Evolutionary conservation across 2,888 invertebrate species (phyloP), one percentile per base, ranked within the genome.

Genomic region (Sinohyriopsis cumingii): DNA sequence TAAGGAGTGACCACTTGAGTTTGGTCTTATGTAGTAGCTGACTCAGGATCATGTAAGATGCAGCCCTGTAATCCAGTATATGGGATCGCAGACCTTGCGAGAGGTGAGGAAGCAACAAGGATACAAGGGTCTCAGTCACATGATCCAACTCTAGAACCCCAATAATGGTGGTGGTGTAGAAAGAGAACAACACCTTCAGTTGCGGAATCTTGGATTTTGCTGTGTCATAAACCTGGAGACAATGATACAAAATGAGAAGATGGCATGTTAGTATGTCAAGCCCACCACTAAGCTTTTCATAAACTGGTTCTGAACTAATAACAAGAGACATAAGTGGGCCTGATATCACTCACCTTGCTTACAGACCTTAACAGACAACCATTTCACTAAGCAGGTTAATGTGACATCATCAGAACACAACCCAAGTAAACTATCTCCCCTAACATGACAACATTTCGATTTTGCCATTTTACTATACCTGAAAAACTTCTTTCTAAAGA

Each of bases 121-220:
- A 92, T 3, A 97, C 89, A 68, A 95, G 93, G 88, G 87, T 95
- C 94, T 65, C 92, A 0, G 79, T 80, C 28, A 86, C 72, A 7
- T 68, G 61, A 7, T 81, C 77, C 0, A 72, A 57, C 55, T 82
- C 77, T 57, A 87, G 68, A 95, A 91, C 93, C 5, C 95, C 95
- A 55, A 95, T 92, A 0, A 94, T 91, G 0, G 94, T 93, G 20
- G 94, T 93, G 65, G 95, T 94, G 87, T 94, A 96, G 90, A 97
- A 97, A 15, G 94, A 94, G 85, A 94, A 94, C 3, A 95, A 92
- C 0, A 94, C 93, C 67, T 93, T 93, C 18, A 95, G 89, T 57
- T 92, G 73, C 19, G 70, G 64, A 15, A 65, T 20, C 20, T 55
- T 62, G 19, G 60, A 65, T 54, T 57, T 61, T 53, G 65, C 64